These are phyloP conservation scores for Stegophylla sp. DNA, from an alignment of 2,888 invertebrate genomes.

Conservation along the genomic window DNA sequence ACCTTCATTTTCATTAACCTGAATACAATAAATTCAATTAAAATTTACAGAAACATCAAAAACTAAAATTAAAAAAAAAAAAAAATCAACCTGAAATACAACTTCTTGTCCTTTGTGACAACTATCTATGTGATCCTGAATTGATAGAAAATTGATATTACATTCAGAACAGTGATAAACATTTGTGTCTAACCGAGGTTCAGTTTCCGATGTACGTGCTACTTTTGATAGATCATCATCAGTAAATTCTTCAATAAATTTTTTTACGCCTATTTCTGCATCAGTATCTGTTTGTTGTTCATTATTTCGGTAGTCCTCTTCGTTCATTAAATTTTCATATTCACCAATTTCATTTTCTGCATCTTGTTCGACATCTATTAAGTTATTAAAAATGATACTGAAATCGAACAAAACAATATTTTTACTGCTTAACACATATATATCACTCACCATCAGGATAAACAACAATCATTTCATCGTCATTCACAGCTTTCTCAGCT, in stretches of 20 bases:
- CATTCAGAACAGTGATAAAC: slow-evolving; percentile 49
- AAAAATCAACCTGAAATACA: slow-evolving; percentile 31
- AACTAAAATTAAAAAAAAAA: background rate
- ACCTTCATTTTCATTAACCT: slow-evolving; percentile 37
- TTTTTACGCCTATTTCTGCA: slow-evolving; percentile 26
- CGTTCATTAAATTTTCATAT: slow-evolving; percentile 25
- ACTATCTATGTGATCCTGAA: slow-evolving; percentile 39
- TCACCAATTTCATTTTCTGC: background rate
- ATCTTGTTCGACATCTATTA: slow-evolving; percentile 35
- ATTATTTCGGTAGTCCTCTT: slow-evolving; percentile 40
- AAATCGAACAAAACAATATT: background rate
- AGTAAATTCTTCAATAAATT: slow-evolving; percentile 52
- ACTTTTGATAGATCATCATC: slow-evolving; percentile 21
- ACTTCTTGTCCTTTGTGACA: slow-evolving; percentile 54
- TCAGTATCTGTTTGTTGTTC: slow-evolving; percentile 13
- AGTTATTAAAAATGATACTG: background rate
- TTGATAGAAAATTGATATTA: slow-evolving; percentile 47
- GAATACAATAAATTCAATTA: background rate
- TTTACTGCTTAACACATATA: background rate
- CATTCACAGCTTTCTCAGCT: background rate
- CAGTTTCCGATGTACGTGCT: background rate
- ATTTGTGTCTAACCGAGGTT: background rate
- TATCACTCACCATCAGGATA: slow-evolving; percentile 51
- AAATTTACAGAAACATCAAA: background rate
- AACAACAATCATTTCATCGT: slow-evolving; percentile 51